Evolutionary conservation across 2,888 invertebrate species (phyloP), one percentile per base, ranked within the genome.

Genomic region (Cheilosia pagana): DNA sequence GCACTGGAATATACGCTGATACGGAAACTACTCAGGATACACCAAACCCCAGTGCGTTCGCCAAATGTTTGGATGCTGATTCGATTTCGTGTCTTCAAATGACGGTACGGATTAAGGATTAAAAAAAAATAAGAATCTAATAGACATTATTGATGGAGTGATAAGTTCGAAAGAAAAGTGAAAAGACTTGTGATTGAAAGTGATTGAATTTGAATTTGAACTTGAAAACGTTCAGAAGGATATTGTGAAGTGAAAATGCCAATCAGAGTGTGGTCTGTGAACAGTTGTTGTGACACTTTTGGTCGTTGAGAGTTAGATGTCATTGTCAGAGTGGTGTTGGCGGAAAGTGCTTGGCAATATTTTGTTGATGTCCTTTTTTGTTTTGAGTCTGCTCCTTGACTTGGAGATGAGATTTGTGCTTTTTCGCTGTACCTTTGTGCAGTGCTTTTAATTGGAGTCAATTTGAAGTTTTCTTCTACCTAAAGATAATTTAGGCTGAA

Each of bases 51-150:
- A 91, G 92, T 86, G 92, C 88, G 87, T 91, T 94, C 88, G 92
- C 93, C 88, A 93, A 93, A 87, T 94, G 94, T 89, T 91, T 94
- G 86, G 92, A 93, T 87, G 92, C 93, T 89, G 94, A 94, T 91
- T 94, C 94, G 77, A 94, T 94, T 87, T 93, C 94, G 87, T 95
- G 94, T 91, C 91, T 94, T 82, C 94, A 95, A 91, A 92, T 93
- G 88, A 93, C 93, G 92, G 93, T 92, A 91, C 90, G 92, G 89
- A 90, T 89, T 52, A 70, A 65, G 79, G 79, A 83, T 57, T 63
- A 48, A 5, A 48, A 8, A 67, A 59, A 28, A 7, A 7, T n/a
- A n/a, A 7, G 0, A 87, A 87, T 74, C n/a, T n/a, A 81, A 89
- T 88, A 92, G 91, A 91, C 91, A 88, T 89, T 90, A 87, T 90